Evolutionary conservation across 2,113 vertebrate species (phyloP), one percentile per base, ranked within the genome.

Genomic region (Eleginops maclovinus): DNA sequence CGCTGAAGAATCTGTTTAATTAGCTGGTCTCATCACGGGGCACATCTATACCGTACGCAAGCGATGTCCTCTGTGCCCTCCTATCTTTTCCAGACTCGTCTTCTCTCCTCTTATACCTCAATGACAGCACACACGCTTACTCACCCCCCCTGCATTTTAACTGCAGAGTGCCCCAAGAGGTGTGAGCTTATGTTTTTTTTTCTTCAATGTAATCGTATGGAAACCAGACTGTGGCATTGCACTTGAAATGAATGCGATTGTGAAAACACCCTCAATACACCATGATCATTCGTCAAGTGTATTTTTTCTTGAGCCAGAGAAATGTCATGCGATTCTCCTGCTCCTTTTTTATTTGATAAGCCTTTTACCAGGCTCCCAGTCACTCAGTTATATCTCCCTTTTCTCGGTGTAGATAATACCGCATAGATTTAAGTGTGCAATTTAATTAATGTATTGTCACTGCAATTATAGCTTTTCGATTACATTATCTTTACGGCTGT

Each of bases 1-100:
- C 80, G 85, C 90, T 75, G 88, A 92, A 93, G 89, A 87, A 91
- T 93, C 88, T 84, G 83, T 93, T 93, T 94, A 92, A 94, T 94
- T 93, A 93, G 88, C 89, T 77, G 82, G 79, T 88, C 84, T 92
- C 88, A 82, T 93, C 88, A 85, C 31, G 71, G 89, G 85, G 81
- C 89, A 85, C 84, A 91, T 90, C 87, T 80, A 89, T 91, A 91
- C 88, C 82, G 83, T 91, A 85, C 60, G 22, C 82, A 81, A 82
- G 73, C 64, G 81, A 75, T 72, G 87, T 92, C 89, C 89, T 92
- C 79, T 86, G 78, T 88, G 87, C 74, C 91, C 89, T 89, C 82
- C 59, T 82, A 63, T 83, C 66, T 72, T 79, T 76, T 47, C 77
- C 86, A 47, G 67, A 68, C 64, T 77, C 68, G 40, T 62, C 67